A percentile compares a stretch with the other conserved stretches of the same genome.
Evolutionary conservation across 2,888 invertebrate genomes (phyloP).

Genomic region (Scotopteryx bipunctaria): DNA sequence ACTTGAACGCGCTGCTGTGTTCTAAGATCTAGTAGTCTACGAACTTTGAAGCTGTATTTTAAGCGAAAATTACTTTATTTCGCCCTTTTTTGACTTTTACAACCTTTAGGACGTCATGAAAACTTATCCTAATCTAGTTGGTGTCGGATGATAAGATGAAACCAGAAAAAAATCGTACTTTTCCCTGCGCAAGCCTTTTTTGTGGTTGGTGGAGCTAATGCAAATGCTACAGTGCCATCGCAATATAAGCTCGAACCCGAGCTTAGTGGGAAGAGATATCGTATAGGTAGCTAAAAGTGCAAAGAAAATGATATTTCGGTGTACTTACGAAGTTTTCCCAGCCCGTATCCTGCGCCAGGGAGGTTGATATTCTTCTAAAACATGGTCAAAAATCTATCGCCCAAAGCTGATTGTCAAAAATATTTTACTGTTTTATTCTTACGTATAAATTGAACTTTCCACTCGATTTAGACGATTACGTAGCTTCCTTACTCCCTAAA

Average conservation of each 20-base stretch:
- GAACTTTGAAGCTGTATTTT: not conserved
- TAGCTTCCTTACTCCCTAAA: conserved; percentile 62
- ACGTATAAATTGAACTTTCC: conserved; percentile 60
- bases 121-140: conserved; percentile 56
- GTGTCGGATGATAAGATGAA: conserved; percentile 41
- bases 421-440: conserved; percentile 61
- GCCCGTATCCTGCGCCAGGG: conserved; percentile 30
- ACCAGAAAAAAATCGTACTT: conserved; percentile 25
- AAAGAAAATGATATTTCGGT: conserved; percentile 27
- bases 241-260: too few species aligned
- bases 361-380: conserved; percentile 42
- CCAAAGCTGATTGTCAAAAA: conserved; percentile 59
- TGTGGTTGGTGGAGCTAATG: not conserved
- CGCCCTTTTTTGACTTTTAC: conserved; percentile 9
- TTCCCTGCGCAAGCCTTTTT: conserved; percentile 8
- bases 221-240: conserved; percentile 16
- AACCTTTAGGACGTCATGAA: conserved; percentile 26
- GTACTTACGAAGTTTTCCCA: conserved; percentile 24
- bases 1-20: conserved; percentile 8
- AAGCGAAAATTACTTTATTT: conserved; percentile 1
- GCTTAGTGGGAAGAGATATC: not conserved
- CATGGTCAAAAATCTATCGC: conserved; percentile 58
- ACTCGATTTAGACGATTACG: conserved; percentile 56
- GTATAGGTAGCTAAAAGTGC: not conserved
- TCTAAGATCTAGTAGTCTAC: conserved; percentile 3